Evolutionary conservation across 2,113 vertebrate genomes (phyloP), one percentile per base, ranked within the genome.

Genomic region (Lota lota): DNA sequence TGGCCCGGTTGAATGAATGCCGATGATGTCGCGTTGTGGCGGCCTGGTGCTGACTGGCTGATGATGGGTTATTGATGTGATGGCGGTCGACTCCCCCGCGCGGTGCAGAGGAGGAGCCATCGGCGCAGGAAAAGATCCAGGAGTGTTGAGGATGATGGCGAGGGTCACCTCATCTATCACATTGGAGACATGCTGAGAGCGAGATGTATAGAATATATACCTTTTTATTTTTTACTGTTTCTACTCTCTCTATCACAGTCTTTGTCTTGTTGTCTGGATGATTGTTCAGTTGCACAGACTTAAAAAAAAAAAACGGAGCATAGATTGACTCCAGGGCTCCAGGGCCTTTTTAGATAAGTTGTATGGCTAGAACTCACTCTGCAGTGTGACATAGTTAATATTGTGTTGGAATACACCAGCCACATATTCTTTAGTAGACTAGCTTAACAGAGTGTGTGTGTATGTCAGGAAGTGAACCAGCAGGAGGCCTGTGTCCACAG

Each of bases 131-230:
- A 94, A 94, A 94, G 94, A 94, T 91, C 93, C 93, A 93, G 93
- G 93, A 97, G 94, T 96, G 89, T 95, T 95, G 94, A 94, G 94
- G 93, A 95, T 95, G 97, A 99, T 96, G 95, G 92, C 94, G 97
- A 99, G 94, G 96, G 96, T 94, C 94, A 95, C 92, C 94, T 98
- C 94, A 93, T 95, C 94, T 98, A 93, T 96, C 94, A 96, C 94
- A 95, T 88, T 93, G 97, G 97, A 98, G 96, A 99, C 92, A 90
- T 95, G 93, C 94, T 96, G 89, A 95, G 90, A 94, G 92, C 92
- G 93, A 96, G 94, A 95, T 96, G 93, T 97, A 96, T 92, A 94
- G 95, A 96, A 90, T 93, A 94, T 90, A 92, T 78, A 89, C 88
- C 80, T 91, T 92, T 96, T 96, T 94, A 94, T 81, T 67, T 89